Base-by-base conservation (phyloP, 2,797 vertebrate genomes). In the Halcyon smyrnensis region DNA sequence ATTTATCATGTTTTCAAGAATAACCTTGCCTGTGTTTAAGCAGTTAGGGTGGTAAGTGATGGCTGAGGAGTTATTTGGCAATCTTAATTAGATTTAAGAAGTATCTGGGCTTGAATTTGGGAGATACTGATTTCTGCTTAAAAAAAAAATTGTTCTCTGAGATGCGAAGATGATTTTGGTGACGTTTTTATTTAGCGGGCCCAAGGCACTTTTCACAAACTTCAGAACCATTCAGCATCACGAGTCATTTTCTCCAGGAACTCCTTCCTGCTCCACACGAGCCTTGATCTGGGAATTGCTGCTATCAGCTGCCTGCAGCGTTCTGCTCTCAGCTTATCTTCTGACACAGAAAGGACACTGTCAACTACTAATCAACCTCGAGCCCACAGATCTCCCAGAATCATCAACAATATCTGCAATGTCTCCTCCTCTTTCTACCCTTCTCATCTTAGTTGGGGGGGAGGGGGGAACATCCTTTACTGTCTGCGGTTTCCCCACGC, bases 221-320 rank as follows among this genome's bases (percentile, higher is more conserved):
- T 88, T 95, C 95, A 93, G 85, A 94, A 86, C 73, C 51, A 13
- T 50, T 96, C 76, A 93, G 84, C 60, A 51, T 89, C 86, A 93
- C 34, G 62, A 75, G 51, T 16, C 2, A 2, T 87, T 90, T 90
- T 94, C 81, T 77, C 54, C 0, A 1, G 91, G 83, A 88, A 93
- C 78, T 82, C 71, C 85, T 83, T 39, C 60, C 62, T 54, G 41
- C 56, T 92, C 56, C 0, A 2, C 69, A 62, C 0, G 3, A 79
- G 88, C 57, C 63, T 36, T 57, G 54, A 24, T 87, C 12, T 82
- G 95, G 95, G 96, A 95, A 92, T 82, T 87, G 94, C 87, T 92
- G 95, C 87, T 96, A 95, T 97, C 97, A 91, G 91, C 84, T 82
- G 87, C 94, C 86, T 60, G 53, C 94, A 96, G 93, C 17, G 19